A percentile compares a stretch with the other conserved stretches of the same genome.
phyloP scores from a whole-genome alignment of 2,888 invertebrate genomes.

The Leptopilina drosophilae region DNA sequence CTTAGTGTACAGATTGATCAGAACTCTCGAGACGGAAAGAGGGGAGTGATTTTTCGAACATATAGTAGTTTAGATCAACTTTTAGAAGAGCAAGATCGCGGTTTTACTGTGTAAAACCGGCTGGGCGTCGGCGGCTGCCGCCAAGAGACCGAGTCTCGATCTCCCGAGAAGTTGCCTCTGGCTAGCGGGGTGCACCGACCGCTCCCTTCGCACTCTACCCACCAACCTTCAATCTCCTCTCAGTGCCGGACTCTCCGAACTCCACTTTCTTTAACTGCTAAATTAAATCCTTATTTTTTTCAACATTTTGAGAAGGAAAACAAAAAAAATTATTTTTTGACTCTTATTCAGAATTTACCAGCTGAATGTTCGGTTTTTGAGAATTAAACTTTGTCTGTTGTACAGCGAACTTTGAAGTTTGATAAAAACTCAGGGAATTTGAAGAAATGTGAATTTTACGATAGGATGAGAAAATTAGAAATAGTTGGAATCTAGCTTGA shows the following conservation, averaged over 20 bases:
- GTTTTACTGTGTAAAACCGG: slow-evolving; percentile 71
- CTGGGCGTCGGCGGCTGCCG: slow-evolving; percentile 73
- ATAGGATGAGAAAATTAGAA: too few relatives aligned
- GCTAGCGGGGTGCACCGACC: slow-evolving; percentile 67
- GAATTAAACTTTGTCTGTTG: too few relatives aligned
- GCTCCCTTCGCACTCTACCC: slow-evolving; percentile 62
- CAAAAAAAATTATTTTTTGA: too few relatives aligned
- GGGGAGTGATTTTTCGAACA: slow-evolving; percentile 14
- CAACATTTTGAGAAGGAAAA: too few relatives aligned
- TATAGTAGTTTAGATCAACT: slow-evolving; percentile 22
- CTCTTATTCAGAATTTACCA: too few relatives aligned
- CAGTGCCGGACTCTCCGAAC: slow-evolving; percentile 65
- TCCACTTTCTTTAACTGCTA: slow-evolving; percentile 61
- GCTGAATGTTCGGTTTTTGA: too few relatives aligned
- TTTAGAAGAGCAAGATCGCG: slow-evolving; percentile 48
- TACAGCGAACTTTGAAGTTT: too few relatives aligned
- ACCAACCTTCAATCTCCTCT: slow-evolving; percentile 58
- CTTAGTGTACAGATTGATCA: not conserved
- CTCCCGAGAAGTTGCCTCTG: slow-evolving; percentile 69
- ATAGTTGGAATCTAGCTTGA: too few relatives aligned
- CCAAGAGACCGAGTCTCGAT: slow-evolving; percentile 66
- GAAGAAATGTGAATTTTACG: too few relatives aligned
- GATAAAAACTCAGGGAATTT: too few relatives aligned
- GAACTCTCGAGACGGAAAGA: not conserved
- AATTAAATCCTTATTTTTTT: not conserved